These are phyloP conservation scores for Barnardius zonarius DNA, from an alignment of 2,113 vertebrate species.

Conservation along the genomic window DNA sequence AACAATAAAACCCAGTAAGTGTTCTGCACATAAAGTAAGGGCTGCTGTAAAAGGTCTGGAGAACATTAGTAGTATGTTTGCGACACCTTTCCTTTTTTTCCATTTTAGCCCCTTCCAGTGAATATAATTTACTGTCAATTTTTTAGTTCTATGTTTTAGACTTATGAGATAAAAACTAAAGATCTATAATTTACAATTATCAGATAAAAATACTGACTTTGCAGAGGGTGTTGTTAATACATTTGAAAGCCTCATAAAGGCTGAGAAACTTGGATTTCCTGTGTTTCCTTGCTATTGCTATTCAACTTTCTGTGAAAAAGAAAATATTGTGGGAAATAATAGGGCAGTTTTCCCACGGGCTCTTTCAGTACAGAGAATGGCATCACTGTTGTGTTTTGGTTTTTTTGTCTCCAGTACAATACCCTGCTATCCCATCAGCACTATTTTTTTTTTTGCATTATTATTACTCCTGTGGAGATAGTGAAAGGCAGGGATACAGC, in stretches of 20 bases:
- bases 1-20: neutral
- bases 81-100: neutral
- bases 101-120: neutral
- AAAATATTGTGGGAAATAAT: constrained; percentile 63
- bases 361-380: constrained; percentile 37
- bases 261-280: neutral
- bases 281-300: neutral
- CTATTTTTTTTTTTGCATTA: constrained; percentile 44
- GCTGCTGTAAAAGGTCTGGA: neutral
- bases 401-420: constrained; percentile 61
- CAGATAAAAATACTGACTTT: neutral
- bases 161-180: neutral
- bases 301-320: constrained; percentile 8
- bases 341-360: constrained; percentile 37
- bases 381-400: neutral
- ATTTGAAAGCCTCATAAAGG: neutral
- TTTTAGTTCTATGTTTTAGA: neutral
- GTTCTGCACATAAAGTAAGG: neutral
- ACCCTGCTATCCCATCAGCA: constrained; percentile 67
- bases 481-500: constrained; percentile 57
- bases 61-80: neutral
- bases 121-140: neutral
- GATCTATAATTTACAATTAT: neutral
- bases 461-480: constrained; percentile 57
- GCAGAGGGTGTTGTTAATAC: neutral